Evolutionary conservation across 1,140 invertebrate genomes (phyloP).

Genomic region (Vanessa tameamea): DNA sequence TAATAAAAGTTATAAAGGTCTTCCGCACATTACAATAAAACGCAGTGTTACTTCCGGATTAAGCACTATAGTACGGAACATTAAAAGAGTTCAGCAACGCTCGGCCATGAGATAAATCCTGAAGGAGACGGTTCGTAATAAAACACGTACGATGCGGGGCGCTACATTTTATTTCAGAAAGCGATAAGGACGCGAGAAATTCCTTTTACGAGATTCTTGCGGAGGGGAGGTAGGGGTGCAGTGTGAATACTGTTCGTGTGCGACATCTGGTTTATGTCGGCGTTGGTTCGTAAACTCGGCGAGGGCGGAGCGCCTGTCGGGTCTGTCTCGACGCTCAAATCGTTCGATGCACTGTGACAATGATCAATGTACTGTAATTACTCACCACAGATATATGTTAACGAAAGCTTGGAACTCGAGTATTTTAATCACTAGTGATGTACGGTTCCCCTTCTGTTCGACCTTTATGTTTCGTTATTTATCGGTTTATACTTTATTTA

Average conservation of each 20-base stretch:
- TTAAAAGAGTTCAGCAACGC: conserved; percentile 46
- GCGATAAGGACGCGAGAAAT: conserved; percentile 77
- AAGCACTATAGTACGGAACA: conserved; percentile 34
- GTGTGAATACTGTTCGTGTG: conserved; percentile 53
- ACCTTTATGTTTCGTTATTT: conserved; percentile 35
- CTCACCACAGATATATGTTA: conserved; percentile 37
- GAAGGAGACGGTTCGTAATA: conserved; percentile 71
- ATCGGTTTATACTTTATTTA: conserved; percentile 35
- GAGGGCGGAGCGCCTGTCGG: conserved; percentile 33
- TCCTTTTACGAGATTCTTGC: conserved; percentile 74
- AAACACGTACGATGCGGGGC: conserved; percentile 72
- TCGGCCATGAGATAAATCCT: conserved; percentile 72
- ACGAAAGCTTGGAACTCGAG: conserved; percentile 31
- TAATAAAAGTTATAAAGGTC: conserved; percentile 21
- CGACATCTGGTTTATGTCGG: conserved; percentile 72
- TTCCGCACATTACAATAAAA: conserved; percentile 33
- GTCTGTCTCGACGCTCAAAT: conserved; percentile 32
- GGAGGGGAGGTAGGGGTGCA: conserved; percentile 53
- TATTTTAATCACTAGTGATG: conserved; percentile 38
- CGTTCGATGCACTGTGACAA: conserved; percentile 39
- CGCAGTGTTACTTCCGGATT: conserved; percentile 31
- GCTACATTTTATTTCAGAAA: conserved; percentile 78
- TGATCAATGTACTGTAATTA: conserved; percentile 42
- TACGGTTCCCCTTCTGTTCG: conserved; percentile 33
- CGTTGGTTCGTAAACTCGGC: conserved; percentile 39